Base-by-base conservation (phyloP, 2,113 vertebrate species). In the Myrmecobius fasciatus region DNA sequence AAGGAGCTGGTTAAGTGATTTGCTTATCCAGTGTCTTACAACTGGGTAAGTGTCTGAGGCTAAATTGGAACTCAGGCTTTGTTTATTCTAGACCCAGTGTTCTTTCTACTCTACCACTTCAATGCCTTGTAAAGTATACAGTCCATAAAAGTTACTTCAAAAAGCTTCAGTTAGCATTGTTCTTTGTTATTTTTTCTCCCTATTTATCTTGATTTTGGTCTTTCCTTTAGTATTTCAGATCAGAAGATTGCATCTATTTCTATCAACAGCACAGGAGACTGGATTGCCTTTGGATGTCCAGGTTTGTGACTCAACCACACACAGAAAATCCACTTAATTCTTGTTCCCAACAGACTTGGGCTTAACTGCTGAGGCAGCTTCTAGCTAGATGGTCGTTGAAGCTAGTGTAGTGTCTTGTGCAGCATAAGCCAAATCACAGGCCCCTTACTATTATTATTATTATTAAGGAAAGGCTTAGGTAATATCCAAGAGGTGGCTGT, bases 281-380 rank as follows among this genome's bases (percentile, higher is more conserved):
- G 99, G 99, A 99, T 99, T 25, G 99, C 99, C 22, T 99, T 99
- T 25, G 99, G 99, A 7, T 99, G 99, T 95, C 99, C 99, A 97
- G 99, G 99, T 99, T 95, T 24, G 98, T 98, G 14, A 43, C 0
- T 8, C 36, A 8, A 43, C 24, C 8, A 11, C 3, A 83, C 20
- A 43, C 20, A 83, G 67, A 83, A 83, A 36, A 43, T 43, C 43
- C 20, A 43, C 67, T 75, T 75, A n/a, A n/a, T n/a, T 75, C 36
- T 43, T 83, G 36, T 83, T 6, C n/a, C 36, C 67, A 43, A 22
- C 0, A 83, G 67, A 43, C 67, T 24, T 83, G 67, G n/a, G 5
- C n/a, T 24, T 83, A 83, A 20, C 20, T 83, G n/a, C n/a, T 83
- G 36, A 26, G 20, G 20, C n/a, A 83, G 6, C n/a, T 83, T 43